A percentile compares a stretch with the other conserved stretches of the same genome.
Evolutionary conservation across 2,797 vertebrate genomes (phyloP).

Genomic region (Helostoma temminkii): DNA sequence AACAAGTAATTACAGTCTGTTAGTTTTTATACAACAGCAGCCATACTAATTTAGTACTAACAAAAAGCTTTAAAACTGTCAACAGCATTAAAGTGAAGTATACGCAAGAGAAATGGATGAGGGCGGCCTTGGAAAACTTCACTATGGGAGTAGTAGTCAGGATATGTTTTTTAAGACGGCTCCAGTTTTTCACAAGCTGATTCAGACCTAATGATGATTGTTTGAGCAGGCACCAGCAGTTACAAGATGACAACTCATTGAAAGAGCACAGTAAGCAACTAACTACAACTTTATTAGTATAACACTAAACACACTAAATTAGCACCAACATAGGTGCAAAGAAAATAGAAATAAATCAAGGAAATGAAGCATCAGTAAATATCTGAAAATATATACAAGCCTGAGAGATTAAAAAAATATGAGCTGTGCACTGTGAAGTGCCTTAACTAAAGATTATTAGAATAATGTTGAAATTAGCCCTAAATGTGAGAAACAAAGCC

Average conservation of each 20-base stretch:
- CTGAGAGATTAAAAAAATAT: too few relatives aligned
- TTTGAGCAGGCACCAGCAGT: slow-evolving; percentile 31
- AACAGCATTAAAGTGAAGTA: slow-evolving; percentile 9
- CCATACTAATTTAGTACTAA: slow-evolving; percentile 19
- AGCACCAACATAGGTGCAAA: too few relatives aligned
- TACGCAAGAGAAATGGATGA: slow-evolving; percentile 24
- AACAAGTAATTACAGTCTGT: background rate
- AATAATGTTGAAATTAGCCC: too few relatives aligned
- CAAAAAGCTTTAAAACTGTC: slow-evolving; percentile 22
- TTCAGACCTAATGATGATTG: slow-evolving; percentile 3
- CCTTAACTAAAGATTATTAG: too few relatives aligned
- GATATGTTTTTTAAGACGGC: slow-evolving; percentile 41
- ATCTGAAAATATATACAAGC: too few relatives aligned
- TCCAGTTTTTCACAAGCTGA: slow-evolving; percentile 50
- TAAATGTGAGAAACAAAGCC: too few relatives aligned
- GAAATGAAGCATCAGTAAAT: too few relatives aligned
- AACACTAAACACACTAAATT: too few relatives aligned
- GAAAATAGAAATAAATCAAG: too few relatives aligned
- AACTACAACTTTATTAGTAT: too few relatives aligned
- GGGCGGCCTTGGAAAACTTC: slow-evolving; percentile 31
- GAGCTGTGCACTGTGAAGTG: too few relatives aligned
- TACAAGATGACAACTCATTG: background rate
- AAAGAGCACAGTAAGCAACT: too few relatives aligned
- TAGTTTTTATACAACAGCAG: background rate
- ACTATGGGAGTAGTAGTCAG: slow-evolving; percentile 62